These are phyloP conservation scores for Oegoconia quadripuncta DNA, from an alignment of 2,888 invertebrate species.

Conservation along the genomic window DNA sequence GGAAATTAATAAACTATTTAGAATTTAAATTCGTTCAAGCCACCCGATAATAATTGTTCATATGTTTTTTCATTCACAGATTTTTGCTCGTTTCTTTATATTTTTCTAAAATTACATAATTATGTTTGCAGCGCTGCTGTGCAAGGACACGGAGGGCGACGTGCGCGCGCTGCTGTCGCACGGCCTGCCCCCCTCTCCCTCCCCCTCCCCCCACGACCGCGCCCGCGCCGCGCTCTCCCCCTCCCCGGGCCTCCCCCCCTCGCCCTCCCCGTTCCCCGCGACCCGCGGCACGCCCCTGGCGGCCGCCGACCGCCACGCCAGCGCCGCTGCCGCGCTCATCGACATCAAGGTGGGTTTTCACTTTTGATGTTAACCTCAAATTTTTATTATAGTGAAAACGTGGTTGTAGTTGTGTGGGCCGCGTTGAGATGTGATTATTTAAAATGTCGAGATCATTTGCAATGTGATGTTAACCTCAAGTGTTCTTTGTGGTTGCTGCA, in stretches of 20 bases:
- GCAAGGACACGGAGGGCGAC: slow-evolving; percentile 55
- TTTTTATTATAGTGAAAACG: too few species aligned
- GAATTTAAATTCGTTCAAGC: too few species aligned
- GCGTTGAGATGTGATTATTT: too few species aligned
- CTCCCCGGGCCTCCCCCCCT: slow-evolving; percentile 37
- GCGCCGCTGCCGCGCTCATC: slow-evolving; percentile 47
- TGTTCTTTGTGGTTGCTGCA: too few species aligned
- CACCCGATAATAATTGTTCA: too few species aligned
- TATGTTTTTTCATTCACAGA: background rate
- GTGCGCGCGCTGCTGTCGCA: slow-evolving; percentile 35
- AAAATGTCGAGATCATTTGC: too few species aligned
- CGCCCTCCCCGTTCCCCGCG: slow-evolving; percentile 42
- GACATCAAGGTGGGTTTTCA: slow-evolving; percentile 59
- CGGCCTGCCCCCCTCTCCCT: slow-evolving; percentile 22
- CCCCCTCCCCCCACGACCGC: background rate
- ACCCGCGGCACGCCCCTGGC: background rate
- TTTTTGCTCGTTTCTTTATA: too few species aligned
- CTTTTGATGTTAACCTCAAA: too few species aligned
- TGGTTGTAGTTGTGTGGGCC: too few species aligned
- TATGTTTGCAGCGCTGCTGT: slow-evolving; percentile 49
- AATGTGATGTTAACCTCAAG: too few species aligned
- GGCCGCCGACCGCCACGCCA: slow-evolving; percentile 31
- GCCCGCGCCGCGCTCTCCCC: background rate
- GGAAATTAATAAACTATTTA: too few species aligned
- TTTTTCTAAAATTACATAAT: too few species aligned